Conservation (phyloP, 1,140 invertebrate genomes). For the Drosophila ohnishii region DNA sequence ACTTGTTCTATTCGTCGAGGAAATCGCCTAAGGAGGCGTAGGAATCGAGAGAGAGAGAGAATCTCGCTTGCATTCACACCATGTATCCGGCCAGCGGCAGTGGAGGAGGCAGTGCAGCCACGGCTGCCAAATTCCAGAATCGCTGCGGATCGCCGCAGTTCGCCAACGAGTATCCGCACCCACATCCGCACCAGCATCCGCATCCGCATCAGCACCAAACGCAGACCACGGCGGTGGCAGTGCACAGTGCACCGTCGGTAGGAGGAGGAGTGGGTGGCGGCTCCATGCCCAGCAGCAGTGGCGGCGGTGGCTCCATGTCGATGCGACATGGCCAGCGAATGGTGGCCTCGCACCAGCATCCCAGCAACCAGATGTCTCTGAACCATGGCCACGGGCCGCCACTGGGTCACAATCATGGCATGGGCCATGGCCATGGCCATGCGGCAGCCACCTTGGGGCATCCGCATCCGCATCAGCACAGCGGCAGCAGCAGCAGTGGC, state of each 20-base stretch:
- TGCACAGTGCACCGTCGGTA: slow-evolving; percentile 52
- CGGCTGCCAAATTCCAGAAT: slow-evolving; percentile 72
- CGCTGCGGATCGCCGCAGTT: slow-evolving; percentile 78
- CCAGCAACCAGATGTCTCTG: slow-evolving; percentile 42
- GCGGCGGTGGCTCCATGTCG: slow-evolving; percentile 51
- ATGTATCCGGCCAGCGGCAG: slow-evolving; percentile 64
- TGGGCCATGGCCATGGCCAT: slow-evolving; percentile 36
- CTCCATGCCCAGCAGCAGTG: not conserved
- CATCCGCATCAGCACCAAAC: slow-evolving; percentile 31
- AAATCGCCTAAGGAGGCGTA: not conserved
- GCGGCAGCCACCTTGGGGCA: slow-evolving; percentile 64
- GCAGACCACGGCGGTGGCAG: slow-evolving; percentile 63
- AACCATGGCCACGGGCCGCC: slow-evolving; percentile 32
- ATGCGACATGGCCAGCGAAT: slow-evolving; percentile 49
- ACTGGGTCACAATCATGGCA: slow-evolving; percentile 17
- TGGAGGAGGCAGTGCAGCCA: slow-evolving; percentile 45
- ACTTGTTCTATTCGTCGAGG: not conserved
- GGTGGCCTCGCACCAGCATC: slow-evolving; percentile 36
- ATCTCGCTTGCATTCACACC: not conserved
- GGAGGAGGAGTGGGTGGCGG: not conserved
- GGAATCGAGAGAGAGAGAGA: not conserved
- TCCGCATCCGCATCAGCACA: slow-evolving; percentile 60
- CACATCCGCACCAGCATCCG: slow-evolving; percentile 41
- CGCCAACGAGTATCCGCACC: slow-evolving; percentile 70
- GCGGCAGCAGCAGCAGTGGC: slow-evolving; percentile 24